These are phyloP conservation scores for Aphelinus atriplicis DNA, from an alignment of 1,140 invertebrate species.

Conservation along the genomic window DNA sequence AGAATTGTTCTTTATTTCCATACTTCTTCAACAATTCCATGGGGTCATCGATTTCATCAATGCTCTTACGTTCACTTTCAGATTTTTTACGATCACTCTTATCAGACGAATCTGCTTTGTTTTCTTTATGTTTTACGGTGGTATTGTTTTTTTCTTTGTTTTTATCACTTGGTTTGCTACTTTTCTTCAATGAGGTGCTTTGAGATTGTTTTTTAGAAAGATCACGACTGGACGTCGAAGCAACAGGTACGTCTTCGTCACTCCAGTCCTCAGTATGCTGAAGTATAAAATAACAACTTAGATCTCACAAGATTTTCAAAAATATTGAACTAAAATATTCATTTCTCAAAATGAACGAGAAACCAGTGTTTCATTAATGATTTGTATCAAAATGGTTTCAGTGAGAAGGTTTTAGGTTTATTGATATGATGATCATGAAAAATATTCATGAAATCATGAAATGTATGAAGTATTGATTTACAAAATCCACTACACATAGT, in stretches of 20 bases:
- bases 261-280: slow-evolving; percentile 15
- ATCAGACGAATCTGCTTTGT: not conserved
- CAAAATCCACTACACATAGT: no score
- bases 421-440: no score
- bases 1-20: not conserved
- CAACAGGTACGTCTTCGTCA: not conserved
- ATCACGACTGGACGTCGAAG: slow-evolving; percentile 1
- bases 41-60: not conserved
- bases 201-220: not conserved
- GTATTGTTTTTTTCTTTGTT: slow-evolving; percentile 11
- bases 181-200: slow-evolving; percentile 1
- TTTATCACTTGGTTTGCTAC: not conserved
- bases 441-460: no score
- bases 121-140: not conserved
- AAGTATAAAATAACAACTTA: not conserved
- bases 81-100: slow-evolving; percentile 12
- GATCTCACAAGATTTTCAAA: no score
- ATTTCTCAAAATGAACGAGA: not conserved
- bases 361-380: not conserved
- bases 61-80: not conserved
- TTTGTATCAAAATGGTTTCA: no score
- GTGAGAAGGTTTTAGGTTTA: no score
- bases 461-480: no score
- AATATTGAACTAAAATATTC: no score
- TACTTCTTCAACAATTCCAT: slow-evolving; percentile 3